Conservation (phyloP, 92 coral and sea anemone species). For the Epizoanthus stellaris region DNA sequence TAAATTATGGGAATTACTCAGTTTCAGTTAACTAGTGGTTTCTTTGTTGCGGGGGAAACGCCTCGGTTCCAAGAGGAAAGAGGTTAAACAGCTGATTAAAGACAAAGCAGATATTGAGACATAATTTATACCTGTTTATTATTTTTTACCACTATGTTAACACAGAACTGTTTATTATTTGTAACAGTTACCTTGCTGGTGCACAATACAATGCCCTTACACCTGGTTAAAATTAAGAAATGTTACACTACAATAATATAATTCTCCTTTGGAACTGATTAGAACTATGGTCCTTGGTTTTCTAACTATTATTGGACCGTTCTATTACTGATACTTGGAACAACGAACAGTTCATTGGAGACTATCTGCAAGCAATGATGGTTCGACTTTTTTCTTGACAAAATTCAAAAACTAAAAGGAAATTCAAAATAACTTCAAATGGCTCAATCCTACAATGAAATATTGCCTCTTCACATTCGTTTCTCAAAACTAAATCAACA, state of each 20-base stretch:
- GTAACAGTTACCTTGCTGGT: slow-evolving; percentile 1
- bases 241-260: neutral
- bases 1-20: too few species aligned
- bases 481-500: neutral
- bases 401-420: slow-evolving; percentile 7
- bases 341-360: neutral
- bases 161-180: slow-evolving; percentile 25
- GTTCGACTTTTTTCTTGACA: neutral
- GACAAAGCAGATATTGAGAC: slow-evolving; percentile 33
- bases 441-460: neutral
- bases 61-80: neutral
- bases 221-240: slow-evolving; percentile 1
- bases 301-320: neutral
- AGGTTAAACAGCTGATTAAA: neutral
- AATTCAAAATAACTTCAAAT: neutral
- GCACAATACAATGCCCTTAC: slow-evolving; percentile 31
- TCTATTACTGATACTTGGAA: neutral
- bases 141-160: slow-evolving; percentile 23
- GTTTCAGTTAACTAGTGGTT: neutral
- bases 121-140: slow-evolving; percentile 42
- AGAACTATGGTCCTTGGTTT: neutral
- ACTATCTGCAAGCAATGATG: slow-evolving; percentile 35
- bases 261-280: neutral
- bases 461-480: neutral
- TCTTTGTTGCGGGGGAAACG: neutral